Base-by-base conservation (phyloP, 2,113 vertebrate genomes). In the Paracanthobrama guichenoti region DNA sequence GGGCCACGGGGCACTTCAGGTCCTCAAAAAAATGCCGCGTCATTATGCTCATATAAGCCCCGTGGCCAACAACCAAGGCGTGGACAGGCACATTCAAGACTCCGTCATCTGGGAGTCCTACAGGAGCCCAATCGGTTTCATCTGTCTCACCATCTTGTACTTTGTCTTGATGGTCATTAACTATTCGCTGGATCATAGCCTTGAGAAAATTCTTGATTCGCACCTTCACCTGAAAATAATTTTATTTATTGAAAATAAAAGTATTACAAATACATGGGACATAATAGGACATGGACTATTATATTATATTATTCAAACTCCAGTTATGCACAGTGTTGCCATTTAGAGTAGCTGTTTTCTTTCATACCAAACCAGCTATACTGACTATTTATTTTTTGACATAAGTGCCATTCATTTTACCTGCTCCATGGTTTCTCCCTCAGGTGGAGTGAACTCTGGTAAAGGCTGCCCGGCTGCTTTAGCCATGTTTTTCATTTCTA, bases 381-480 rank as follows among this genome's bases (percentile, higher is more conserved):
- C 14, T 50, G 48, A 50, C 1, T 50, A 50, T 50, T 50, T 50
- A 16, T 50, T 16, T 50, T 16, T 50, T 50, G 4, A 50, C 48
- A 16, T 50, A 16, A 22, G 53, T 55, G 18, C 7, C 18, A 55
- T 67, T 20, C 0, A 67, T 67, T 89, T 60, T 91, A 99, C 98
- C 95, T 99, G 93, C 64, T 97, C 95, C 72, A 95, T 83, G 0
- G 96, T 98, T 93, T 99, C 97, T 85, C 96, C 98, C 79, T 93
- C 91, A 0, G 96, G 93, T 12, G 98, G 96, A 0, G 96, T 98
- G 88, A 96, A 99, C 8, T 87, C 89, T 12, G 93, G 95, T 82
- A 95, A 94, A 0, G 95, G 91, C 83, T 95, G 90, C 16, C 96
- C 96, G 0, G 95, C 95, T 20, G 93, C 94, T 81, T 92, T 92